phyloP scores from a whole-genome alignment of 2,888 invertebrate species.

The Tortrix viridana region DNA sequence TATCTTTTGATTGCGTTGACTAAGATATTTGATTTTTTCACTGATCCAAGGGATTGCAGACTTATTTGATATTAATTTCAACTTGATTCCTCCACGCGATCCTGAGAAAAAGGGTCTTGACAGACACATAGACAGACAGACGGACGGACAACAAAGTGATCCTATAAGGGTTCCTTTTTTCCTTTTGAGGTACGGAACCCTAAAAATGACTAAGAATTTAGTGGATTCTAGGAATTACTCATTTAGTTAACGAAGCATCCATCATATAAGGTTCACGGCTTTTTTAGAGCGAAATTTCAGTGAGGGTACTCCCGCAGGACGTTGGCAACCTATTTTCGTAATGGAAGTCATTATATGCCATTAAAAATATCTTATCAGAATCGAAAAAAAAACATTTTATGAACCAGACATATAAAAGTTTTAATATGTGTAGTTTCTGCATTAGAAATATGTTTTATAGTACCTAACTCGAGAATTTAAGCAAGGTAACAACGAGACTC shows the following conservation, averaged over 20 bases:
- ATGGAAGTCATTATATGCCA: conserved; percentile 15
- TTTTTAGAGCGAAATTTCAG: conserved; percentile 20
- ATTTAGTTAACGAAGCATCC: conserved; percentile 26
- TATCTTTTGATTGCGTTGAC: too few species aligned
- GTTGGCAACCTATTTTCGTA: conserved; percentile 13
- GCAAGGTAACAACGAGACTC: background rate
- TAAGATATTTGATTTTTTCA: too few species aligned
- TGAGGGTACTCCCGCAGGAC: conserved; percentile 20
- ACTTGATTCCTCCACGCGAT: too few species aligned
- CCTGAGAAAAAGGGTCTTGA: too few species aligned
- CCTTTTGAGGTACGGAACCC: too few species aligned
- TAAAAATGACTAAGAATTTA: background rate
- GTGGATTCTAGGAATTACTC: conserved; percentile 12
- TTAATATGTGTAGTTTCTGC: too few species aligned
- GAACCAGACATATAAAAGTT: too few species aligned
- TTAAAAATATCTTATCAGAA: conserved; percentile 11
- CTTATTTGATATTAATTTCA: too few species aligned
- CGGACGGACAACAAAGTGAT: too few species aligned
- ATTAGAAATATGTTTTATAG: background rate
- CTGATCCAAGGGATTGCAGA: too few species aligned
- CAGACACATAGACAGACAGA: too few species aligned
- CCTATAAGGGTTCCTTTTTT: too few species aligned
- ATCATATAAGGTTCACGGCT: conserved; percentile 20
- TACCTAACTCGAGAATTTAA: background rate
- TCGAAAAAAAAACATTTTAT: background rate